Conservation (phyloP, 2,797 vertebrate genomes). For the Notolabrus celidotus region DNA sequence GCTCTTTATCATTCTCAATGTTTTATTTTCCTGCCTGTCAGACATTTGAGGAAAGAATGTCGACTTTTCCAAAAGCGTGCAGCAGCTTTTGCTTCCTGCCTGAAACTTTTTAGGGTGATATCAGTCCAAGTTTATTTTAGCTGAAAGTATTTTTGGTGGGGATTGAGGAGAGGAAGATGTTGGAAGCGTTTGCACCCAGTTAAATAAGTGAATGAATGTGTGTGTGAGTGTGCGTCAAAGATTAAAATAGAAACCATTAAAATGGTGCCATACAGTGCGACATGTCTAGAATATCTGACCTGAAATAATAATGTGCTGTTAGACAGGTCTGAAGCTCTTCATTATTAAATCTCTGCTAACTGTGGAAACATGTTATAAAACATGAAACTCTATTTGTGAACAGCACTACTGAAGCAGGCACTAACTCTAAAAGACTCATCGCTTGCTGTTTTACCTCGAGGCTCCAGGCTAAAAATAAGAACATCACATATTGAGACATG, state of each 20-base stretch:
- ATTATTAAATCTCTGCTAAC: conserved; percentile 66
- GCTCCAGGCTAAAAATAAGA: conserved; percentile 74
- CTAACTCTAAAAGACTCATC: conserved; percentile 73
- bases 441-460: conserved; percentile 79
- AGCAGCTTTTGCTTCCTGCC: conserved; percentile 47
- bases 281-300: conserved; percentile 61
- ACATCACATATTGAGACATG: conserved; percentile 76
- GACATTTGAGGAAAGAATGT: conserved; percentile 27
- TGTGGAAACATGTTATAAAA: conserved; percentile 57
- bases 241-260: conserved; percentile 56
- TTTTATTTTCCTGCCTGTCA: conserved; percentile 40
- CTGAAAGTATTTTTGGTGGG: conserved; percentile 49
- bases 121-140: conserved; percentile 46
- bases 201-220: conserved; percentile 31
- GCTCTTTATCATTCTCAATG: conserved; percentile 35
- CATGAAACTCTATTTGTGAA: conserved; percentile 68
- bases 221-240: conserved; percentile 18
- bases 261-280: conserved; percentile 72
- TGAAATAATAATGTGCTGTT: conserved; percentile 57
- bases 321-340: conserved; percentile 63
- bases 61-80: conserved; percentile 20
- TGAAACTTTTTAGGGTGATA: conserved; percentile 38
- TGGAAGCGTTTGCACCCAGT: conserved; percentile 50
- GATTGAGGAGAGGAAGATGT: conserved; percentile 30
- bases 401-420: conserved; percentile 80